Evolutionary conservation across 2,888 invertebrate genomes (phyloP), one percentile per base, ranked within the genome.

Genomic region (Nephrocerus scutellatus): DNA sequence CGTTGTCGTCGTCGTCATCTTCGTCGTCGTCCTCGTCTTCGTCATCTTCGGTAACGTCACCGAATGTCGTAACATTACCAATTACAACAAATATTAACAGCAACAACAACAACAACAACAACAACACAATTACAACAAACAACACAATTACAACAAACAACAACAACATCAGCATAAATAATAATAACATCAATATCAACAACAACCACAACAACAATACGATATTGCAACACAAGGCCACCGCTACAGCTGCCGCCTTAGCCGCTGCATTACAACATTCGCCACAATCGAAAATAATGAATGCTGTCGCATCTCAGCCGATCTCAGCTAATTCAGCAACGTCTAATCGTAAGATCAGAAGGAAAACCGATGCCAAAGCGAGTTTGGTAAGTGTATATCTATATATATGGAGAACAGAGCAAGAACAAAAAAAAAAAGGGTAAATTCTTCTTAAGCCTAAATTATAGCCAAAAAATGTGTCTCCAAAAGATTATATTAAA

Each of bases 301-400:
- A 69, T 61, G 68, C 67, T 52, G 68, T 69, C 52, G 68, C 66
- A 47, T 62, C 68, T 53, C n/a, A n/a, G n/a, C 65, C 66, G 55
- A 67, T 68, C 54, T 59, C 67, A 57, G 60, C 66, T 57, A 66
- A 64, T 54, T 57, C 68, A 55, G 60, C 76, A 68, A 72, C 75
- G 70, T 70, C 75, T 66, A 74, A 71, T 70, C 76, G 76, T 70
- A 80, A 80, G 72, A 79, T 79, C 69, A 74, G 80, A 63, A 77
- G 79, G 72, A 80, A 80, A 73, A 74, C 71, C 60, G 80, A 81
- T 70, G 73, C 74, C 67, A 80, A 69, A 57, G 60, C 63, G 39
- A 63, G 62, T 59, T 54, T 57, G 62, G 62, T 62, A 40, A 55
- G 58, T 50, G 5, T 12, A n/a, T 6, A 5, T 1, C 16, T 29